phyloP scores from a whole-genome alignment of 2,113 vertebrate species.

The Scomber colias region DNA sequence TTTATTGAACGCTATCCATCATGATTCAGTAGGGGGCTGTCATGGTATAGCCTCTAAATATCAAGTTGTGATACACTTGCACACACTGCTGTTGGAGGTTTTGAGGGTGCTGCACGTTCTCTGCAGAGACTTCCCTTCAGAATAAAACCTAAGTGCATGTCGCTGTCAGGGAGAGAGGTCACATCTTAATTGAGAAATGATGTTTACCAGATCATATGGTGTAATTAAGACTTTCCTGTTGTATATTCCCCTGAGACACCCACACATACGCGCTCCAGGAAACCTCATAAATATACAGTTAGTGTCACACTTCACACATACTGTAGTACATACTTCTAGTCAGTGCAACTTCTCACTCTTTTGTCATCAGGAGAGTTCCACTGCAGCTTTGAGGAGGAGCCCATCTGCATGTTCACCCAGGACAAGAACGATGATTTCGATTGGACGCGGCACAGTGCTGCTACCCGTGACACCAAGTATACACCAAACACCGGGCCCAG shows the following conservation, averaged over 20 bases:
- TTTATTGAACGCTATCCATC: conserved; percentile 29
- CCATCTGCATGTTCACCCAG: conserved; percentile 97
- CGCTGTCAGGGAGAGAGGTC: conserved; percentile 47
- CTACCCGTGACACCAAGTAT: conserved; percentile 96
- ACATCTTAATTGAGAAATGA: conserved; percentile 65
- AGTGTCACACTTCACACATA: conserved; percentile 4
- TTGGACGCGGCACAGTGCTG: conserved; percentile 98
- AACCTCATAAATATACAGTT: conserved; percentile 60
- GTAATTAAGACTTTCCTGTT: conserved; percentile 64
- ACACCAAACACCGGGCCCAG: conserved; percentile 97
- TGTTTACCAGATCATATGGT: conserved; percentile 35
- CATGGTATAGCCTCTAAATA: conserved; percentile 14
- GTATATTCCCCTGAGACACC: conserved; percentile 45
- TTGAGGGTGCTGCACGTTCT: conserved; percentile 16
- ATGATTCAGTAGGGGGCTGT: conserved; percentile 11
- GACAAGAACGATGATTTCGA: conserved; percentile 97
- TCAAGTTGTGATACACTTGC: conserved; percentile 8
- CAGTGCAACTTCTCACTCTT: conserved; percentile 9
- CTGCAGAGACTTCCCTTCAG: conserved; percentile 19
- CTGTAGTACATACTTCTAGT: conserved; percentile 1
- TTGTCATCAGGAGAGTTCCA: conserved; percentile 93
- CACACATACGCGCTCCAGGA: background rate
- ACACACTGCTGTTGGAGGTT: conserved; percentile 20
- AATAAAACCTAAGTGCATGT: conserved; percentile 27
- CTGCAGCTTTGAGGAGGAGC: conserved; percentile 97